phyloP scores from a whole-genome alignment of 37 sponge, comb jelly and placozoan species.

The Diacarnus erythraeanus region DNA sequence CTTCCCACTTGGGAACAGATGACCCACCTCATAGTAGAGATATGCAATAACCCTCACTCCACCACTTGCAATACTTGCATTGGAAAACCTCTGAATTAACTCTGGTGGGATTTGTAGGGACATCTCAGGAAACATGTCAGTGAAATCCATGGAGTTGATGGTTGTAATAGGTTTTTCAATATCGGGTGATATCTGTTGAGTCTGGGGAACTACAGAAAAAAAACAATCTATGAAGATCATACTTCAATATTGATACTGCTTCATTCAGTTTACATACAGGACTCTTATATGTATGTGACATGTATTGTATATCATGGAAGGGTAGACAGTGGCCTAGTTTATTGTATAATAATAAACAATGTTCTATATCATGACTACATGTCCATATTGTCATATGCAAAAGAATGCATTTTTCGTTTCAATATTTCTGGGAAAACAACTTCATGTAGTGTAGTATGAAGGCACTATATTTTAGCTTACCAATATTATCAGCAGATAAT shows the following conservation, averaged over 20 bases:
- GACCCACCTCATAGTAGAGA: neutral
- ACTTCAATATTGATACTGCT: too few species aligned
- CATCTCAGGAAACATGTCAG: neutral
- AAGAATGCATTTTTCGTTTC: too few species aligned
- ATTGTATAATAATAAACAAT: too few species aligned
- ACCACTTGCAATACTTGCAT: neutral
- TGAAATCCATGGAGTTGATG: neutral
- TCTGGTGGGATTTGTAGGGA: neutral
- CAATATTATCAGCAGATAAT: neutral
- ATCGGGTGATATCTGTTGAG: neutral
- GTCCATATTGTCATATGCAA: too few species aligned
- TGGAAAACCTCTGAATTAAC: neutral
- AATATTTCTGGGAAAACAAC: too few species aligned
- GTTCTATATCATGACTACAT: too few species aligned
- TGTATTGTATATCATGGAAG: too few species aligned
- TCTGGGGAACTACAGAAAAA: neutral
- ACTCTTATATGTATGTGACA: too few species aligned
- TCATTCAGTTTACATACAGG: too few species aligned
- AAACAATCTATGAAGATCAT: too few species aligned
- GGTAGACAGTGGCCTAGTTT: too few species aligned
- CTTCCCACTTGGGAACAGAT: neutral
- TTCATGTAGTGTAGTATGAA: too few species aligned
- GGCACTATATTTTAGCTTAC: neutral
- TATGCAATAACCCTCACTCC: neutral
- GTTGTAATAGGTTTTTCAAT: neutral